Base-by-base conservation (phyloP, 2,888 invertebrate species). In the Spicauda simplicius region DNA sequence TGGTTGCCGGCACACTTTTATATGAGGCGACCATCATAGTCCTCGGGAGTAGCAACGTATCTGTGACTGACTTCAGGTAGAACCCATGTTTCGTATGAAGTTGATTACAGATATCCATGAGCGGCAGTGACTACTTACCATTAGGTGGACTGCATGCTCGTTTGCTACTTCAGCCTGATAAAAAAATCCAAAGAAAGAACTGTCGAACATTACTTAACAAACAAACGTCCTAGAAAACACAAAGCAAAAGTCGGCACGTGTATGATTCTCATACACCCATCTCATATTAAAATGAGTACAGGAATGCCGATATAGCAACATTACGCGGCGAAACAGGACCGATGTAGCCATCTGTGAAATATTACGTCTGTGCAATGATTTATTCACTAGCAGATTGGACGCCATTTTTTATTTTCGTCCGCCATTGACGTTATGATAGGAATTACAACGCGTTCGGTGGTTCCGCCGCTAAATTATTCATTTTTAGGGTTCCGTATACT, bases 361-460 rank as follows among this genome's bases (percentile, higher is more conserved):
- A 79, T 80, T 76, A 72, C 80, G 77, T 76, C 77, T 79, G 76
- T 70, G 68, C 72, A 72, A 81, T 82, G 84, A 85, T 85, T 84
- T 84, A 84, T 79, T 71, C 69, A 72, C 70, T 72, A 68, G 69
- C 72, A 74, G 80, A 83, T 81, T 80, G 78, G 72, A 50, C 71
- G 73, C 68, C 72, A 78, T 78, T 76, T 53, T 53, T 62, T 62
- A 50, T 48, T 48, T 48, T 48, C 48, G 19, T 25, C 48, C 25
- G 59, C 60, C 52, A 52, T 61, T 19, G 60, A 60, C 48, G 60
- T 60, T 18, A 30, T 16, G 60, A 60, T 60, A 52, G 50, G 33
- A 12, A 60, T 50, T 59, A 59, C 60, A 25, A 33, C 33, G 33
- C 33, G 48, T 14, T 33, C 25, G 60, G 60, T 19, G 58, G 50